Evolutionary conservation across 2,113 vertebrate species (phyloP).

Genomic region (Vicugna pacos): DNA sequence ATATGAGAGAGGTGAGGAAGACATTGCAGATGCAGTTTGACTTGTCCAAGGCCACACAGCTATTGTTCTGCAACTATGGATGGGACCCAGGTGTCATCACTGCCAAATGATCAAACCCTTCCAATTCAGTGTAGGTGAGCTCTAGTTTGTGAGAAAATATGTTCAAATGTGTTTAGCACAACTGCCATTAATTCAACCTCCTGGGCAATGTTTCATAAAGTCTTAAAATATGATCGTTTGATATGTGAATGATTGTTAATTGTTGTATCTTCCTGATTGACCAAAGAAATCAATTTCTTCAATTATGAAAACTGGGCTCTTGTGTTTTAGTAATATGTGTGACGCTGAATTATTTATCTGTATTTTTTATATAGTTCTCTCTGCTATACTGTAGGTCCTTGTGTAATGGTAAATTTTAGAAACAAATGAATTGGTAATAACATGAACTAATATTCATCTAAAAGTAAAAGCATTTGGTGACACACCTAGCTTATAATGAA

Average conservation of each 20-base stretch:
- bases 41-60: not conserved
- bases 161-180: not conserved
- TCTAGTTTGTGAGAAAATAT: not conserved
- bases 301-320: not conserved
- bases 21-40: not conserved
- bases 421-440: not conserved
- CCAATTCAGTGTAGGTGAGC: not conserved
- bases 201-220: not conserved
- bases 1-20: not conserved
- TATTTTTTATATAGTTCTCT: too few relatives aligned
- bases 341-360: not conserved
- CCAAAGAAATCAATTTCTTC: conserved; percentile 10
- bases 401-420: not conserved
- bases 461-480: not conserved
- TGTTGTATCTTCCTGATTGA: not conserved
- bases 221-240: not conserved
- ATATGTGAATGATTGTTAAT: not conserved
- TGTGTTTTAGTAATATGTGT: not conserved
- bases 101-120: not conserved
- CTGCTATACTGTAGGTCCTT: too few relatives aligned
- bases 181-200: not conserved
- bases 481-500: not conserved
- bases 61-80: not conserved
- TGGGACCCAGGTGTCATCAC: not conserved
- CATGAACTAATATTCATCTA: not conserved